These are phyloP conservation scores for Montipora cactus DNA, from an alignment of 64 coral and sea anemone genomes.

Conservation along the genomic window DNA sequence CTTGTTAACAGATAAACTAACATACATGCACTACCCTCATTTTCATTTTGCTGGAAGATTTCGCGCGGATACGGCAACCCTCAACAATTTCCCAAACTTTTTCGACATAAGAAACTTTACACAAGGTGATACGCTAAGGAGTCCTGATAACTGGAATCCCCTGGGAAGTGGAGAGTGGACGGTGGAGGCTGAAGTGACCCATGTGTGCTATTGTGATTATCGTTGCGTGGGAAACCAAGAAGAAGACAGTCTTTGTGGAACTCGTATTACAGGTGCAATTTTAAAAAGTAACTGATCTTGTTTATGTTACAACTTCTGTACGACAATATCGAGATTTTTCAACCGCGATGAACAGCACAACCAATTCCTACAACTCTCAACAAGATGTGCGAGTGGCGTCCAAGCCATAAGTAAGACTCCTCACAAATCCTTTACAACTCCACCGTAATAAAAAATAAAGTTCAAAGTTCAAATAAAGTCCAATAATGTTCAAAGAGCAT, in stretches of 20 bases:
- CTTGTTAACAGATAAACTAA: background rate
- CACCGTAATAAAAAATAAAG: too few species aligned
- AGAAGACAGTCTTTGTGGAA: background rate
- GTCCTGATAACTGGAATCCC: slow-evolving; percentile 21
- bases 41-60: slow-evolving; percentile 41
- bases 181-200: slow-evolving; percentile 15
- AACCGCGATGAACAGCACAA: too few species aligned
- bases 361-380: too few species aligned
- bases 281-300: background rate
- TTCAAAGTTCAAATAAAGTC: too few species aligned
- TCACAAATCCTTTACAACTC: too few species aligned
- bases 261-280: slow-evolving; percentile 1
- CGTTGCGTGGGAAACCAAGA: slow-evolving; percentile 13
- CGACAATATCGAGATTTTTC: too few species aligned
- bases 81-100: slow-evolving; percentile 23
- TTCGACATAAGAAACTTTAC: background rate
- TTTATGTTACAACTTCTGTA: background rate
- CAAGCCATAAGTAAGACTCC: too few species aligned
- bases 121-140: background rate
- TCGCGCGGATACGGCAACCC: slow-evolving; percentile 10
- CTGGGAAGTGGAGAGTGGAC: slow-evolving; percentile 14
- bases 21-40: slow-evolving; percentile 26
- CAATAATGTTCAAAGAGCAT: too few species aligned
- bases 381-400: too few species aligned
- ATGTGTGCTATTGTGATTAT: slow-evolving; percentile 30